These are phyloP conservation scores for Eulemur rufifrons DNA, from an alignment of 2,113 vertebrate genomes.

Conservation along the genomic window DNA sequence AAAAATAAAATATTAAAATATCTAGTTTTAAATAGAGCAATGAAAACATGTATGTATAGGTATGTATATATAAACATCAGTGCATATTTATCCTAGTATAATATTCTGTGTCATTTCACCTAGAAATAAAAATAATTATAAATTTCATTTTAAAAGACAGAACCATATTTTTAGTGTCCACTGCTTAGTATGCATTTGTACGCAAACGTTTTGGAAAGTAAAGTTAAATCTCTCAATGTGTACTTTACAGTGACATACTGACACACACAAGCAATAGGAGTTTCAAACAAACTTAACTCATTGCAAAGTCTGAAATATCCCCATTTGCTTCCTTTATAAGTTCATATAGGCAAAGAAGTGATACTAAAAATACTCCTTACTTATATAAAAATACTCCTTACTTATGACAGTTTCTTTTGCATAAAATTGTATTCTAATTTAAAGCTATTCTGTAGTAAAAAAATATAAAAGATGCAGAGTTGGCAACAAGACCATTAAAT, in stretches of 20 bases:
- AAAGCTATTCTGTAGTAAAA: constrained; percentile 58
- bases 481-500: constrained; percentile 16
- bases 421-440: constrained; percentile 57
- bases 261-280: not conserved
- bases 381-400: not conserved
- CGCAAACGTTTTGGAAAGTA: not conserved
- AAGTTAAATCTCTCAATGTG: not conserved
- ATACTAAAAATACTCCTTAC: not conserved
- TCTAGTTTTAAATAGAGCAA: not conserved
- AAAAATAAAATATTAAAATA: not conserved
- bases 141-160: not conserved
- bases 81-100: not conserved
- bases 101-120: not conserved
- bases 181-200: not conserved
- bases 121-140: not conserved
- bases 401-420: constrained; percentile 43
- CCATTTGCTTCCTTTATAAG: constrained; percentile 28
- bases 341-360: not conserved
- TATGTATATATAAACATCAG: not conserved
- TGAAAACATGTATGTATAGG: not conserved
- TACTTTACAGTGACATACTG: not conserved
- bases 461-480: not conserved
- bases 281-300: not conserved
- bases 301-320: not conserved
- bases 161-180: not conserved